Percentiles rank a stretch among this genome's conserved stretches.
phyloP scores from a whole-genome alignment of 2,113 vertebrate species.

The Myotis yumanensis region DNA sequence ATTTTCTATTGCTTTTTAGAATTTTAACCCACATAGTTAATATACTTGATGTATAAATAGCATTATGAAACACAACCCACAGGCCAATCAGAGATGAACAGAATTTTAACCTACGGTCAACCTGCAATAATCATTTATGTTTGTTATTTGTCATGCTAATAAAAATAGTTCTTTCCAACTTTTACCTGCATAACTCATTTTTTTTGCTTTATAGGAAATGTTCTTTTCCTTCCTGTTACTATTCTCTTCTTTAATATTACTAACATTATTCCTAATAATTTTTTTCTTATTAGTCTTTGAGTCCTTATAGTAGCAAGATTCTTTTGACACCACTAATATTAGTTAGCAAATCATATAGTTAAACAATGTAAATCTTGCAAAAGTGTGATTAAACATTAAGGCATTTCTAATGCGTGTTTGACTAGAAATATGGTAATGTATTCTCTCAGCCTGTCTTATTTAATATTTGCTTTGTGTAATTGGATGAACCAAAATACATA shows the following conservation, averaged over 20 bases:
- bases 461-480: conserved; percentile 58
- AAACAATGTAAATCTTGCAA: neutral
- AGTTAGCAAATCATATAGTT: neutral
- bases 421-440: conserved; percentile 24
- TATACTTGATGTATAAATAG: neutral
- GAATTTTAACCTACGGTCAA: neutral
- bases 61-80: neutral
- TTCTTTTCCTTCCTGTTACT: neutral
- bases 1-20: conserved; percentile 11
- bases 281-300: conserved; percentile 32
- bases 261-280: neutral
- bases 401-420: conserved; percentile 13
- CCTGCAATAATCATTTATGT: neutral
- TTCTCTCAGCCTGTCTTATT: conserved; percentile 37
- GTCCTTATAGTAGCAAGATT: neutral
- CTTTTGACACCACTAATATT: neutral
- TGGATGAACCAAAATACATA: conserved; percentile 11
- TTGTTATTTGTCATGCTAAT: neutral
- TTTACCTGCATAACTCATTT: conserved; percentile 39
- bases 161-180: neutral
- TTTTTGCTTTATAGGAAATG: neutral
- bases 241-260: conserved; percentile 37
- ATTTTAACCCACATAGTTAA: neutral
- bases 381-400: neutral
- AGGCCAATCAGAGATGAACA: neutral